Percentiles rank a stretch among this genome's conserved stretches.
Conservation (phyloP, 2,888 invertebrate genomes). For the Eudasyphora cyanicolor region DNA sequence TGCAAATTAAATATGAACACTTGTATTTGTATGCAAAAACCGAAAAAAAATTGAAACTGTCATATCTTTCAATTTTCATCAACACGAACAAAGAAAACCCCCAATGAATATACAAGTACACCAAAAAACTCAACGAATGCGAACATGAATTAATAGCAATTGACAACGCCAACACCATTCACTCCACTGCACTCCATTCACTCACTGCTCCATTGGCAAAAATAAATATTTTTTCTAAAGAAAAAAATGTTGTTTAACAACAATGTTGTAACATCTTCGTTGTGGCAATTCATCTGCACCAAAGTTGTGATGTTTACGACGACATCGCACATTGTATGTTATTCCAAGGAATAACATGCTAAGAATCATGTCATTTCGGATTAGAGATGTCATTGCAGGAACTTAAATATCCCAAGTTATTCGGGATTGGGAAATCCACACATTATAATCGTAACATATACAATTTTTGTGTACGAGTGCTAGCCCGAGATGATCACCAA, state of each 20-base stretch:
- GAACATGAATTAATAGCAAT: conserved; percentile 62
- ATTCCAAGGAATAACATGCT: conserved; percentile 21
- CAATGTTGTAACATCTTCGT: conserved; percentile 31
- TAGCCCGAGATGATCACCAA: neutral
- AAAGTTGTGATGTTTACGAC: neutral
- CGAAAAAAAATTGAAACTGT: neutral
- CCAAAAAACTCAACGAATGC: conserved; percentile 32
- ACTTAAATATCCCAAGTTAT: too few species aligned
- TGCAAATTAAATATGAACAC: neutral
- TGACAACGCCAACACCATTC: conserved; percentile 61
- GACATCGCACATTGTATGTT: conserved; percentile 19
- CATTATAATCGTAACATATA: neutral
- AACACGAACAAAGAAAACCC: conserved; percentile 5
- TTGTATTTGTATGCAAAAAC: conserved; percentile 14
- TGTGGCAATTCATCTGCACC: neutral
- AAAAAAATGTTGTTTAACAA: conserved; percentile 30
- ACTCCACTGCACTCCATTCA: neutral
- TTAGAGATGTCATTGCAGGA: too few species aligned
- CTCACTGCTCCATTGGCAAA: too few species aligned
- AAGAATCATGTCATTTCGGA: conserved; percentile 16
- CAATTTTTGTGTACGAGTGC: neutral
- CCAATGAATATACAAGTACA: conserved; percentile 1
- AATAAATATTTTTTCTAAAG: too few species aligned
- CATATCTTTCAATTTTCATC: neutral
- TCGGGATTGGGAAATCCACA: too few species aligned